Evolutionary conservation across 2,797 vertebrate genomes (phyloP), one percentile per base, ranked within the genome.

Genomic region (Anguilla anguilla): DNA sequence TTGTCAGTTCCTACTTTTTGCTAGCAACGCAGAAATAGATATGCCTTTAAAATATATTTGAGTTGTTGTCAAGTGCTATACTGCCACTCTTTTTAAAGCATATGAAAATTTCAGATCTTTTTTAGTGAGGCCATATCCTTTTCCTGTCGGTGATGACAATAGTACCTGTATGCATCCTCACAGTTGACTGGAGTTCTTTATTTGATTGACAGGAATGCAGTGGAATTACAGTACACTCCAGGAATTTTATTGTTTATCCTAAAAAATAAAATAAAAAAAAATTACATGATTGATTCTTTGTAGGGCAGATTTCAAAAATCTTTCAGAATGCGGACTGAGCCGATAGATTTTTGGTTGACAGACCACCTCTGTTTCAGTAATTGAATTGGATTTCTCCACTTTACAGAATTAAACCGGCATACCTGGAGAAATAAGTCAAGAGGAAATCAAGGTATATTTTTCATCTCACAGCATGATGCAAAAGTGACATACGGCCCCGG

Each of bases 1-100:
- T 84, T 35, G 49, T 84, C 82, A 57, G 46, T 55, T 53, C 82
- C 6, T 57, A 25, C 82, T 28, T 53, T 53, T 84, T 84, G 51
- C 82, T 13, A 28, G 25, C 51, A 6, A 57, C 4, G n/a, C 82
- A 84, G 49, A 84, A 55, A 28, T 55, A 28, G 25, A 53, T 53
- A 55, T 57, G 11, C 82, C 55, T 84, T 83, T 51, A 55, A 83
- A 51, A n/a, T 53, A 57, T 17, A 57, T 28, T 11, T 72, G n/a
- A 84, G n/a, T 17, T 35, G 7, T 28, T 72, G 74, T 43, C 39
- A 22, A 43, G 74, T 43, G 74, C 35, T 19, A 35, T 22, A 39
- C 31, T 74, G 69, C 31, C 74, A 43, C 3, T 4, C 13, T 6
- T 77, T 19, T 43, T 39, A 77, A 77, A 6, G 9, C 7, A 43